Base-by-base conservation (phyloP, 2,797 vertebrate species). In the Tapirus indicus region DNA sequence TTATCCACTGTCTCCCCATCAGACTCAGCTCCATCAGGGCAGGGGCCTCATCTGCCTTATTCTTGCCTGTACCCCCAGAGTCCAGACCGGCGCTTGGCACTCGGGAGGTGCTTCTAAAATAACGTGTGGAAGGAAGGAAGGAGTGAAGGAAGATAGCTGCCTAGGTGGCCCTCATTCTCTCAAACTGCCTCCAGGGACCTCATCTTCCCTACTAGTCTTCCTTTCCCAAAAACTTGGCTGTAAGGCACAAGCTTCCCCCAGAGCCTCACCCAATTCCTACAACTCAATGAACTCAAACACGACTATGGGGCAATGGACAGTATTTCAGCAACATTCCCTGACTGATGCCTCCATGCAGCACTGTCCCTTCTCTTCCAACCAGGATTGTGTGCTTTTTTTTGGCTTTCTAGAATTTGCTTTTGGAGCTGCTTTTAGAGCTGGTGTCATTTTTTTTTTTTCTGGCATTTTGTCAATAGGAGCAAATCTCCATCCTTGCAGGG, bases 371-470 rank as follows among this genome's bases (percentile, higher is more conserved):
- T 54, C 44, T 87, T 38, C 41, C 49, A 32, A 35, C 32, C 12
- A 86, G 62, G 56, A 85, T 0, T 58, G 16, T 47, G 27, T 38
- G 35, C 49, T 74, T 84, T 41, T 41, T 60, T 23, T 64, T 52
- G 58, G 66, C 35, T 79, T 89, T 90, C 58, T 84, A 80, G n/a
- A 90, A 91, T 66, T 56, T 79, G 78, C 52, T 92, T 92, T 74
- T n/a, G 18, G 58, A 91, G 27, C 17, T n/a, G 16, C 16, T 84
- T 90, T 91, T 85, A 91, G 54, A 94, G 35, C 21, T 69, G 32
- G 44, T 77, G 38, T 35, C 14, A 32, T 68, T 25, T 47, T 68
- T 52, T n/a, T 35, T 6, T 35, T 25, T 47, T 25, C 32, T 66
- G 58, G 66, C 38, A 92, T 78, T 79, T 18, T 66, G 21, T 86